Evolutionary conservation across 2,113 vertebrate species (phyloP).

Genomic region (Oreochromis tanganicae): DNA sequence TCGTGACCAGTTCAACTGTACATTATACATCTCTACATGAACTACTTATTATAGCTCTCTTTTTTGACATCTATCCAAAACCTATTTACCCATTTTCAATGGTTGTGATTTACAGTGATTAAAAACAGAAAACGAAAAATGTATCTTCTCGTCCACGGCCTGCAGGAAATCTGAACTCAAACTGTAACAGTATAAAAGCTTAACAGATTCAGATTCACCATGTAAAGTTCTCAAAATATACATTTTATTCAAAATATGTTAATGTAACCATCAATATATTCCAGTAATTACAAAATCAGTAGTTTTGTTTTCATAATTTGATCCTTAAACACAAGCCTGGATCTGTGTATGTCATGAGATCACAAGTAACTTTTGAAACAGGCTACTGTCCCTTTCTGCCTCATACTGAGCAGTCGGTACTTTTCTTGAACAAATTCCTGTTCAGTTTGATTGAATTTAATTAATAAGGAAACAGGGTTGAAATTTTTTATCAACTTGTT

Average conservation of each 20-base stretch:
- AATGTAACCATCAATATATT: slow-evolving; percentile 72
- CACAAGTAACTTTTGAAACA: neutral
- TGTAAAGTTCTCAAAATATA: slow-evolving; percentile 74
- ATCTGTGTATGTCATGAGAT: slow-evolving; percentile 11
- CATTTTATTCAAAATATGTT: slow-evolving; percentile 80
- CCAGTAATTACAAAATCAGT: slow-evolving; percentile 78
- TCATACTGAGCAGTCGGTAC: neutral
- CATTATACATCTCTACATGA: neutral
- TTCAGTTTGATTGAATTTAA: neutral
- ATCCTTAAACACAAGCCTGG: slow-evolving; percentile 25
- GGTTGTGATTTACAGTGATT: neutral
- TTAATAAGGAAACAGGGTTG: neutral
- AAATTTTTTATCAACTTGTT: neutral
- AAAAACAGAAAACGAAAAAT: fast-evolving
- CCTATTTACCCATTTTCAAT: fast-evolving
- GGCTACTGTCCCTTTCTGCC: neutral
- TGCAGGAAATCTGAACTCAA: neutral
- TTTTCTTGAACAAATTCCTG: neutral
- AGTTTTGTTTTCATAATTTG: slow-evolving; percentile 55
- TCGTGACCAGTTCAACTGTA: neutral
- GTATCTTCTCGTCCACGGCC: fast-evolving
- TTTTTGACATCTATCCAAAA: neutral
- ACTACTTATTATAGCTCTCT: neutral
- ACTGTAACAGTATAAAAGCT: neutral
- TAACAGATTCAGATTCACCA: neutral